Evolutionary conservation across 2,888 invertebrate species (phyloP).

Genomic region (Caenorhabditis imperialis): DNA sequence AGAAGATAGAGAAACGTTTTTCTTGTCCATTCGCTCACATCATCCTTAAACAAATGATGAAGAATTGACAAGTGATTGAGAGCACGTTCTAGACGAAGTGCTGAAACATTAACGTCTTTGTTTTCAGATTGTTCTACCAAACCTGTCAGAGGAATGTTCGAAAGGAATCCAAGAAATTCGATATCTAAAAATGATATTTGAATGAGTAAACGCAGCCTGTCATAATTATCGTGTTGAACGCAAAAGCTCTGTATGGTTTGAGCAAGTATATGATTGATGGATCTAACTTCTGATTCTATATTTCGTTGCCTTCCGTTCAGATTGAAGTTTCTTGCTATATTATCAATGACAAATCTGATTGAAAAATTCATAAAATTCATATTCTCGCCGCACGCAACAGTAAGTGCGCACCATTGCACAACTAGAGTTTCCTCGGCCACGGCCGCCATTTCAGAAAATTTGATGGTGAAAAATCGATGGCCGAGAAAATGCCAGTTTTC

Average conservation of each 20-base stretch:
- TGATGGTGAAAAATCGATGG: too few species aligned
- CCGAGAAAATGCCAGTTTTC: not conserved
- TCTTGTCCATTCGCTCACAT: constrained; percentile 46
- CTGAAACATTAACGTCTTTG: constrained; percentile 24
- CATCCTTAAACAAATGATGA: constrained; percentile 50
- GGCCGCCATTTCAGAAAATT: too few species aligned
- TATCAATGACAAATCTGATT: constrained; percentile 49
- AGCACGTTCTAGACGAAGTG: constrained; percentile 44
- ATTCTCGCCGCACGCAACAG: too few species aligned
- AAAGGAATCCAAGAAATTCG: constrained; percentile 47
- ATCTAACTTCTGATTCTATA: constrained; percentile 48
- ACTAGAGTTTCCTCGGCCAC: too few species aligned
- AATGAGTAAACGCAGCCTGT: constrained; percentile 43
- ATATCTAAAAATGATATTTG: constrained; percentile 61
- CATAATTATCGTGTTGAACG: constrained; percentile 33
- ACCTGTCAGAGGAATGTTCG: constrained; percentile 37
- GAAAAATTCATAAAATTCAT: too few species aligned
- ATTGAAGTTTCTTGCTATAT: constrained; percentile 46
- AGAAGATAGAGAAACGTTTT: constrained; percentile 50
- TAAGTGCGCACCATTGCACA: too few species aligned
- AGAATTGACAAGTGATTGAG: constrained; percentile 40
- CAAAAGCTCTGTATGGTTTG: constrained; percentile 51
- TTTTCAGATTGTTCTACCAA: not conserved
- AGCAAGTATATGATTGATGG: constrained; percentile 45
- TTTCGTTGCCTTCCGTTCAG: constrained; percentile 37